Base-by-base conservation (phyloP, 35 echinoderm and acorn worm species). In the Strongylocentrotus purpuratus region DNA sequence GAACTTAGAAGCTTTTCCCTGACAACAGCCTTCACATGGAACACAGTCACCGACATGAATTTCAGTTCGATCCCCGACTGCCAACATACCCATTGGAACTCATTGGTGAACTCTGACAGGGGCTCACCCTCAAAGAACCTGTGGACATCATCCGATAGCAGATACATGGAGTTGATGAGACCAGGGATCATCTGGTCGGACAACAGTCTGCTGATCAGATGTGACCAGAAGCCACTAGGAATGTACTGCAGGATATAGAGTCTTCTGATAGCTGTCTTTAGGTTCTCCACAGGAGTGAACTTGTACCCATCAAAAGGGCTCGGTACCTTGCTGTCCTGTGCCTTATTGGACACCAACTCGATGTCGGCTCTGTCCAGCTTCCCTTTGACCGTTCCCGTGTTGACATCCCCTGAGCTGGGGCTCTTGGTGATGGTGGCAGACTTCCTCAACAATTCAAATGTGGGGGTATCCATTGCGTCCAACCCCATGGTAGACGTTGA, bases 231-330 rank as follows among this genome's bases (percentile, higher is more conserved):
- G 2, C 98, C 98, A 47, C 98, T 99, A 4, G 98, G 98, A 52
- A 99, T 99, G 86, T 99, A 99, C 96, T 99, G 98, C 32, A 99
- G 87, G 87, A 99, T 92, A 58, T 98, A 99, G 60, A 99, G 86
- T 35, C 98, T 92, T 14, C 97, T 94, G n/a, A 99, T 97, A 17
- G 95, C 97, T 1, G 95, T 86, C 65, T 97, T 98, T 0, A 86
- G 96, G 22, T 97, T 94, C 86, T 96, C 94, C 17, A 93, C 92
- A 13, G 97, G 94, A 50, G 52, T 61, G 93, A 97, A 94, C 32
- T 94, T 96, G 47, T 95, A 97, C 47, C 94, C 88, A 35, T 98
- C 97, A n/a, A 98, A 91, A 4, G 85, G 85, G 11, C 93, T 88
- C 6, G 58, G 85, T 33, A 91, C 17, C 14, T 50, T 61, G 45